phyloP scores from a whole-genome alignment of 2,113 vertebrate genomes.

The Ia io region DNA sequence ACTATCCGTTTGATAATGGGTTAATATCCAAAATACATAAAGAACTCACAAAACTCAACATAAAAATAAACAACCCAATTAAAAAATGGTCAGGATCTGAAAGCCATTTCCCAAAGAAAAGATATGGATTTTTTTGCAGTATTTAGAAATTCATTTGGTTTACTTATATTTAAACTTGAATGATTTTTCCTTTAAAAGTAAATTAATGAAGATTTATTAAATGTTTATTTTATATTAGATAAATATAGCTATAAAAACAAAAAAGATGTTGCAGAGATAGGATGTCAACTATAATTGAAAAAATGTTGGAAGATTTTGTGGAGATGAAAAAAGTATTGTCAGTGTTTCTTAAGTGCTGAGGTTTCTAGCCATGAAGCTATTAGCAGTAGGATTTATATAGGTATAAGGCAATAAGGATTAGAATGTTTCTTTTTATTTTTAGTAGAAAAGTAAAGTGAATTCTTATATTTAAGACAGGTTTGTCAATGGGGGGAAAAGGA shows the following conservation, averaged over 20 bases:
- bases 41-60: not conserved
- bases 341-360: conserved; percentile 7
- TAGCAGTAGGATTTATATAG: not conserved
- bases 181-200: not conserved
- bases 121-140: not conserved
- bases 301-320: conserved; percentile 2
- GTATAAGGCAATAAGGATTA: not conserved
- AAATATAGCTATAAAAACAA: not conserved
- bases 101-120: not conserved
- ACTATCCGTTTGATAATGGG: not conserved
- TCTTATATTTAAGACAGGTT: not conserved
- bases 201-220: not conserved
- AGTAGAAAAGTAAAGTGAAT: not conserved
- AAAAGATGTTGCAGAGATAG: not conserved
- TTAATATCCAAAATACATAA: not conserved
- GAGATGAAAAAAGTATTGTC: not conserved
- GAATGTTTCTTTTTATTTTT: not conserved
- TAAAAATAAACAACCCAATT: not conserved
- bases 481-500: no score
- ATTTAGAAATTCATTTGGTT: not conserved
- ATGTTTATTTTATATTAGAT: not conserved
- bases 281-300: not conserved
- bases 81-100: not conserved
- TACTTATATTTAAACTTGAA: not conserved
- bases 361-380: not conserved